phyloP scores from a whole-genome alignment of 2,888 invertebrate genomes.

The Euzophera pinguis region DNA sequence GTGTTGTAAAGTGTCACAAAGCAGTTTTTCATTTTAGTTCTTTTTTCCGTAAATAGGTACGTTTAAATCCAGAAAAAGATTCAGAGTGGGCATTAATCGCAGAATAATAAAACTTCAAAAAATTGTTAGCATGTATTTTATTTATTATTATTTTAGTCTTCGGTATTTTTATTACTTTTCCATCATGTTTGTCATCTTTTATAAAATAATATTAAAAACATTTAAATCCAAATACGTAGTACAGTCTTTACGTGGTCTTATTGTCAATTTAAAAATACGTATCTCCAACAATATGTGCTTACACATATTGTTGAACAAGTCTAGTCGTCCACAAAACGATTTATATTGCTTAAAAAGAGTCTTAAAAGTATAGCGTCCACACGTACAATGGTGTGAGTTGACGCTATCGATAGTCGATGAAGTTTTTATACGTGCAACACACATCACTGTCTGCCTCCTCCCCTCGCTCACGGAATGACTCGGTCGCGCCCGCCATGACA shows the following conservation, averaged over 20 bases:
- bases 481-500: slow-evolving; percentile 47
- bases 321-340: background rate
- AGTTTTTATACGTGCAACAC: slow-evolving; percentile 20
- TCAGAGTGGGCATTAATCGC: too few relatives aligned
- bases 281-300: background rate
- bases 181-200: too few relatives aligned
- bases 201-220: too few relatives aligned
- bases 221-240: too few relatives aligned
- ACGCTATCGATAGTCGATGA: slow-evolving; percentile 29
- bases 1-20: too few relatives aligned
- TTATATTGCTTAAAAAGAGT: background rate
- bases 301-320: background rate
- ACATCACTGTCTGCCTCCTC: slow-evolving; percentile 26
- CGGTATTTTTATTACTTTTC: too few relatives aligned
- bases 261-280: background rate
- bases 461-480: slow-evolving; percentile 24
- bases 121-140: too few relatives aligned
- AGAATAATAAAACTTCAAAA: too few relatives aligned
- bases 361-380: background rate
- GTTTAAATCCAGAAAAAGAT: too few relatives aligned
- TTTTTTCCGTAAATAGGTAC: too few relatives aligned
- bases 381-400: background rate
- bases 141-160: too few relatives aligned
- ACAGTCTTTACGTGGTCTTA: background rate
- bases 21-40: too few relatives aligned